Percentiles rank a stretch among this genome's conserved stretches.
phyloP scores from a whole-genome alignment of 2,113 vertebrate species.

The Channa argus region DNA sequence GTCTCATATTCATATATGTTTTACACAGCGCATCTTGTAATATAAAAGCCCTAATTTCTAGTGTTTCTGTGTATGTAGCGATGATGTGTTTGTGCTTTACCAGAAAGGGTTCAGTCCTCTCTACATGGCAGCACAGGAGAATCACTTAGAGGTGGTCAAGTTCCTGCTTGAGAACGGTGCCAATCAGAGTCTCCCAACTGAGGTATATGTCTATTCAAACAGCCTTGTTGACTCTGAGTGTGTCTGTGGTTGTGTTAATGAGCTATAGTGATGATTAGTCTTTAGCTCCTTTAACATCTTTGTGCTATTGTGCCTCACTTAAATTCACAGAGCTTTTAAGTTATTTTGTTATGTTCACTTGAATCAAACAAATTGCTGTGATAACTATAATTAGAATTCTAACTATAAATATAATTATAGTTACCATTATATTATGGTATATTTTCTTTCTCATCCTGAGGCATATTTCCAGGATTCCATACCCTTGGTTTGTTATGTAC shows the following conservation, averaged over 20 bases:
- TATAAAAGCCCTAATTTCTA: too few species aligned
- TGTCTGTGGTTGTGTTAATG: background rate
- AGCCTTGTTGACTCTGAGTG: background rate
- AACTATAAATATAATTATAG: too few species aligned
- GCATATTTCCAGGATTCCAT: background rate
- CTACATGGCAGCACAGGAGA: constrained; percentile 98
- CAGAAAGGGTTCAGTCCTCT: constrained; percentile 99
- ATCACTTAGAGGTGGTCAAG: constrained; percentile 98
- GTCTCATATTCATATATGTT: background rate
- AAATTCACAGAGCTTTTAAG: too few species aligned
- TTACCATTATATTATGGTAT: too few species aligned
- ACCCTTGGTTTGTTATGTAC: background rate
- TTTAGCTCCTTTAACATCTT: background rate
- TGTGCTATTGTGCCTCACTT: too few species aligned
- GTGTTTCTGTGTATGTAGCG: background rate
- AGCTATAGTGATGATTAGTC: background rate
- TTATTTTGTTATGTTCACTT: too few species aligned
- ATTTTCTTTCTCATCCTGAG: background rate
- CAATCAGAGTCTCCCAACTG: constrained; percentile 97
- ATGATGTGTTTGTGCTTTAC: constrained; percentile 26
- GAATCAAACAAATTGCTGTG: too few species aligned
- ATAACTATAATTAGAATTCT: too few species aligned
- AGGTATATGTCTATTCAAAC: constrained; percentile 82
- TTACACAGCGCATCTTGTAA: background rate
- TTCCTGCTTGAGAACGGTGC: constrained; percentile 97